Base-by-base conservation (phyloP, 2,888 invertebrate species). In the Drosophila greeni region DNA sequence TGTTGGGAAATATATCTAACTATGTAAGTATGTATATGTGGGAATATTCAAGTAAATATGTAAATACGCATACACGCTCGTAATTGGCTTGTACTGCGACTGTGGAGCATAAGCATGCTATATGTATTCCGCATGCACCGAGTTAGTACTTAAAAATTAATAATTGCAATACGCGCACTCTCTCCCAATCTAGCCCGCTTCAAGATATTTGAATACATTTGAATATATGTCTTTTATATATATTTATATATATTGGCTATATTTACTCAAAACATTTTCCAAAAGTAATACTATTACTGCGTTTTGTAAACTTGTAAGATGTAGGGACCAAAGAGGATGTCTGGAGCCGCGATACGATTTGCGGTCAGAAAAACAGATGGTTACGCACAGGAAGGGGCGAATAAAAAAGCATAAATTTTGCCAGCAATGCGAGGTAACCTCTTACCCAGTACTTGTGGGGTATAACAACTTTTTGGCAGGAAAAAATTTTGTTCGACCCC, bases 311-410 rank as follows among this genome's bases (percentile, higher is more conserved):
- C 40, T 12, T 39, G 24, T n/a, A 29, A 14, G 18, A 16, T 29
- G 37, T 31, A 31, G 47, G 37, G 55, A n/a, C 16, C 29, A 11
- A 1, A 11, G 29, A 29, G 29, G 12, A 33, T n/a, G 39, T 26
- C 48, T 11, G n/a, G 20, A 42, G 33, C 51, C 57, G 58, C 58
- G 61, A 67, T 59, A 37, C 58, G 58, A 58, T 43, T 66, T 62
- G 60, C 59, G 64, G 68, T 79, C 58, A 67, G 43, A 18, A 31
- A 33, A 71, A 67, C 82, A 82, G 82, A 76, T 82, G 82, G 75
- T 72, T 49, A 16, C 18, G 29, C 20, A 58, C 8, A 34, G 9
- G 16, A 42, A n/a, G 26, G 36, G 29, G 45, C 18, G 29, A 31
- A 14, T 45, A 47, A 37, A 60, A 60, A 47, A 56, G 24, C 57